Base-by-base conservation (phyloP, 2,113 vertebrate species). In the Oreochromis aureus region DNA sequence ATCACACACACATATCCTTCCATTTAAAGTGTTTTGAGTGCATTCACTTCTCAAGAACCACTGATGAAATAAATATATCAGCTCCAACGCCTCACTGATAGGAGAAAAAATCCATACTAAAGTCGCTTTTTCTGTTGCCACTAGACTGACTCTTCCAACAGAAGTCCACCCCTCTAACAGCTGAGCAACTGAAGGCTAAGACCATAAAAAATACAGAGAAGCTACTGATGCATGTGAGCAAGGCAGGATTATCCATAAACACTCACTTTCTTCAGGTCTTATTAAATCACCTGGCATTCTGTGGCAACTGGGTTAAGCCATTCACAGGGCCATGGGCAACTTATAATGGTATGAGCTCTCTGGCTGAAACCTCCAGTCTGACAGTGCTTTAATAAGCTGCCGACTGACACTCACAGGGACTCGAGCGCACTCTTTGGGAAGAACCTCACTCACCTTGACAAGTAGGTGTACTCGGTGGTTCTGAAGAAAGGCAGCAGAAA, bases 251-350 rank as follows among this genome's bases (percentile, higher is more conserved):
- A 92, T 91, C 92, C 90, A 83, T 73, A 89, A 76, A 44, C 89
- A 87, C 41, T 63, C 3, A 13, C 81, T 86, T 85, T 90, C 91
- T 87, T 61, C 48, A 48, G 87, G 93, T 86, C 36, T 82, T 94
- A 95, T 96, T 94, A 94, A 96, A 95, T 96, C 93, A 94, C 83
- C 91, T 79, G 80, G 61, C 58, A n/a, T 82, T 59, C 59, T 89
- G 89, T 86, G 87, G 90, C 83, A 84, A 54, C 84, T 80, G 87
- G 82, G 85, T 89, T 82, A 51, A 88, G 83, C 69, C 13, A 80
- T 83, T 86, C 81, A 54, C 61, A 46, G 80, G 63, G 92, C 91
- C 92, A 89, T 63, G 41, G 90, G 91, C 94, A 63, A 87, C 88
- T 84, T 86, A 84, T 94, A 90, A 93, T 61, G 80, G 82, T 78